Conservation (phyloP, 2,113 vertebrate species). For the Callocephalon fimbriatum region DNA sequence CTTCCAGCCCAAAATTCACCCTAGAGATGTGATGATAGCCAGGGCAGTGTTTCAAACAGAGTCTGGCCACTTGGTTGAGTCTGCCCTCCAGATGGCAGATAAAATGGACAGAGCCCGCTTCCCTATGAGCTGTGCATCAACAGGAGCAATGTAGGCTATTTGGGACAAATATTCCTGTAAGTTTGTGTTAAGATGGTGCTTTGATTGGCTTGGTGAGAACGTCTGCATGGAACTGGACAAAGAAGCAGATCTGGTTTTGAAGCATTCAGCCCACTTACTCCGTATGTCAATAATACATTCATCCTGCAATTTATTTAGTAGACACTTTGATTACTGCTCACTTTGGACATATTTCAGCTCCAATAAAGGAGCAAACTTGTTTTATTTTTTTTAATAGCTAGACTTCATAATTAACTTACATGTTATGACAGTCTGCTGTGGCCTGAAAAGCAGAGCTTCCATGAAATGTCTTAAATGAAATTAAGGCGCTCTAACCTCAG, state of each 20-base stretch:
- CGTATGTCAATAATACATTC: not conserved
- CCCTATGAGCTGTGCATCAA: not conserved
- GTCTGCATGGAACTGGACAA: not conserved
- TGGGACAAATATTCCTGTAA: not conserved
- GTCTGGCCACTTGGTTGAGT: not conserved
- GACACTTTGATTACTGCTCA: not conserved
- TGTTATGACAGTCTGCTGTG: not conserved
- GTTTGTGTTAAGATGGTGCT: not conserved
- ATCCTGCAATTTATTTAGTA: not conserved
- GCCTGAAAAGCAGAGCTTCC: slow-evolving; percentile 4
- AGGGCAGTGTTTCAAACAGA: not conserved
- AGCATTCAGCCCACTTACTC: not conserved
- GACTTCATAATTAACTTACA: not conserved
- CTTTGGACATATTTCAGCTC: not conserved
- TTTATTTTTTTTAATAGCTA: not conserved
- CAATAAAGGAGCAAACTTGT: not conserved
- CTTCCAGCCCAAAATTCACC: not conserved
- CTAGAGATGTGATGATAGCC: not conserved
- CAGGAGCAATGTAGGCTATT: not conserved
- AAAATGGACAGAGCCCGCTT: not conserved
- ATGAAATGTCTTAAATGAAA: not conserved
- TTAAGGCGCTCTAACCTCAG: not conserved
- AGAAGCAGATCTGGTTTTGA: fast-evolving
- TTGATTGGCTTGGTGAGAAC: not conserved
- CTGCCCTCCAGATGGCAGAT: not conserved